A percentile compares a stretch with the other conserved stretches of the same genome.
These are phyloP conservation scores for pig (Sus scrofa) DNA, from an alignment of 2,113 vertebrate species.

Conservation along the genomic window DNA sequence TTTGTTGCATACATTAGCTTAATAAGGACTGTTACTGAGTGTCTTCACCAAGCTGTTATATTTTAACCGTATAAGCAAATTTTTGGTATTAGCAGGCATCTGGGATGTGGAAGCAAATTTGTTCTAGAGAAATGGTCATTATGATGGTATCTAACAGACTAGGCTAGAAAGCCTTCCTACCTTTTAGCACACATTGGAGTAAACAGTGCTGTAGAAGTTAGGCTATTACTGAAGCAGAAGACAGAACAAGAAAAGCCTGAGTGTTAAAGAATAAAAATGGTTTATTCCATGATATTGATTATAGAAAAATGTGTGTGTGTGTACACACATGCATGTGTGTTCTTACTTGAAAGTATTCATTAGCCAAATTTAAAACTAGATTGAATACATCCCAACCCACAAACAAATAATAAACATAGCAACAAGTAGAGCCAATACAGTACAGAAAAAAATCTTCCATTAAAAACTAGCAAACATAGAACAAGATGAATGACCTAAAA, in stretches of 20 bases:
- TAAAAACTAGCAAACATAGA: not conserved
- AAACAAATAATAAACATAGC: not conserved
- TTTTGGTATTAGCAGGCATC: not conserved
- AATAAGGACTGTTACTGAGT: not conserved
- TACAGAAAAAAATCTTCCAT: not conserved
- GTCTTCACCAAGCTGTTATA: not conserved
- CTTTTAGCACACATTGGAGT: not conserved
- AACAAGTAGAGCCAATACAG: not conserved
- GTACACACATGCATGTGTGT: not conserved
- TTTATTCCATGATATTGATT: not conserved
- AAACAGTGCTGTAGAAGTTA: not conserved
- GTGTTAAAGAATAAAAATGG: not conserved
- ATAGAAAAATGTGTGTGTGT: not conserved
- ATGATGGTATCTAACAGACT: not conserved
- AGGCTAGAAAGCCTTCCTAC: not conserved
- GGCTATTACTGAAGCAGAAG: not conserved
- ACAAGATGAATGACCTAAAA: constrained; percentile 20
- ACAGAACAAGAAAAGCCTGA: not conserved
- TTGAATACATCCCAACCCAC: not conserved
- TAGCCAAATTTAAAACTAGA: constrained; percentile 15
- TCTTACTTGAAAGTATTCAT: not conserved
- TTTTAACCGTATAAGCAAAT: constrained; percentile 39
- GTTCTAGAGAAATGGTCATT: constrained; percentile 35
- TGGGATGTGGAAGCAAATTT: not conserved
- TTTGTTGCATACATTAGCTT: not conserved